Evolutionary conservation across 2,113 vertebrate species (phyloP).

Genomic region (Microtus richardsoni): DNA sequence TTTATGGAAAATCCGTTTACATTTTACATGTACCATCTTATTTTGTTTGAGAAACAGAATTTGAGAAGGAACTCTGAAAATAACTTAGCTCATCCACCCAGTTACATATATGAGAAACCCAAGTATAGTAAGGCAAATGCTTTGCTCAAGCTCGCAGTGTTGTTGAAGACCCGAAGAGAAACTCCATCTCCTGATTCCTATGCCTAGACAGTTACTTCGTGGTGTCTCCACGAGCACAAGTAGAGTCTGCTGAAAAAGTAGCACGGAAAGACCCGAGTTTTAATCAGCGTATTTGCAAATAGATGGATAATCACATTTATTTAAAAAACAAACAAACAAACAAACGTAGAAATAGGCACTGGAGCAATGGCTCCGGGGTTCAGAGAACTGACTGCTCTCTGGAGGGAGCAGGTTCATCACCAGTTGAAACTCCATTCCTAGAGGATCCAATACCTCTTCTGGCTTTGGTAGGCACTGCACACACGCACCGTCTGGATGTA

Average conservation of each 20-base stretch:
- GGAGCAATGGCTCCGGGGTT: background rate
- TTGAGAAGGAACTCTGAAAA: background rate
- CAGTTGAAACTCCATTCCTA: background rate
- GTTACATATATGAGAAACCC: background rate
- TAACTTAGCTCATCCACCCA: background rate
- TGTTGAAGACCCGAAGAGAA: background rate
- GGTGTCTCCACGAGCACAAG: background rate
- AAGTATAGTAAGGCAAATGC: background rate
- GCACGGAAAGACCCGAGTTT: background rate
- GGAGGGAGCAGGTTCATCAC: background rate
- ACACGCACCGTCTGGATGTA: background rate
- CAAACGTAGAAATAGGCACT: background rate
- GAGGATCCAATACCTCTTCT: background rate
- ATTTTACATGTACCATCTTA: background rate
- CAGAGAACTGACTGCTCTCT: background rate
- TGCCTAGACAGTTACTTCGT: background rate
- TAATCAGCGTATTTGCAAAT: conserved; percentile 15
- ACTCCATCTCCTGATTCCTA: background rate
- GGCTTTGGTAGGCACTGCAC: background rate
- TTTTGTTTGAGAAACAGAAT: conserved; percentile 40
- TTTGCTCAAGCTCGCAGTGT: background rate
- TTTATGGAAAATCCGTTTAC: background rate
- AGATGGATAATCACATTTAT: conserved; percentile 13
- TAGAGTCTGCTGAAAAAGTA: conserved; percentile 2
- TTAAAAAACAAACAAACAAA: background rate